Conservation (phyloP, 1,140 invertebrate genomes). For the Lineus longissimus region DNA sequence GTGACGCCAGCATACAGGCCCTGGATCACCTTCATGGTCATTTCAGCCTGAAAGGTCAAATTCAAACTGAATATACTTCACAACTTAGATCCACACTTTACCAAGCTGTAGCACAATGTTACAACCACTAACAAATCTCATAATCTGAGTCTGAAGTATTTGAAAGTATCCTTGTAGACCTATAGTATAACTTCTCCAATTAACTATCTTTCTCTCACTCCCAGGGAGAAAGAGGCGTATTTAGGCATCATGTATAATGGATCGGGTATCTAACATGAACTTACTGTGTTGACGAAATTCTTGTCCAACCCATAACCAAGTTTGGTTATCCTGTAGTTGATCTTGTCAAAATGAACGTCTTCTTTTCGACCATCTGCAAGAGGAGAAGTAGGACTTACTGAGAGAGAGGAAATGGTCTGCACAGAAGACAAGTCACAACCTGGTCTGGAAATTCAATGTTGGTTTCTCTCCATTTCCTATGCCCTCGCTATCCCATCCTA, state of each 20-base stretch:
- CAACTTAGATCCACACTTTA: neutral
- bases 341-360: conserved; percentile 95
- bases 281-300: conserved; percentile 94
- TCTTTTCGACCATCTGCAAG: conserved; percentile 78
- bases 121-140: neutral
- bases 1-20: conserved; percentile 94
- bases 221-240: too few relatives aligned
- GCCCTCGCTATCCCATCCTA: too few relatives aligned
- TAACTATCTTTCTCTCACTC: neutral
- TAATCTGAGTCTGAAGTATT: too few relatives aligned
- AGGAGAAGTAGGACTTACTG: conserved; percentile 5
- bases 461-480: too few relatives aligned
- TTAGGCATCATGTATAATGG: too few relatives aligned
- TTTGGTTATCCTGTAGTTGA: conserved; percentile 91
- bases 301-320: conserved; percentile 93
- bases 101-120: neutral
- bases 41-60: conserved; percentile 46
- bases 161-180: too few relatives aligned
- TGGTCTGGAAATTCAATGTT: too few relatives aligned
- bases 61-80: neutral
- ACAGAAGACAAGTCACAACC: too few relatives aligned
- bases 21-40: conserved; percentile 70
- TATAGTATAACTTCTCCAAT: neutral
- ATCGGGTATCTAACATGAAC: conserved; percentile 34
- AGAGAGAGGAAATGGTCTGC: neutral